A percentile compares a stretch with the other conserved stretches of the same genome.
These are phyloP conservation scores for Fulmarus glacialis DNA, from an alignment of 2,113 vertebrate genomes.

Conservation along the genomic window DNA sequence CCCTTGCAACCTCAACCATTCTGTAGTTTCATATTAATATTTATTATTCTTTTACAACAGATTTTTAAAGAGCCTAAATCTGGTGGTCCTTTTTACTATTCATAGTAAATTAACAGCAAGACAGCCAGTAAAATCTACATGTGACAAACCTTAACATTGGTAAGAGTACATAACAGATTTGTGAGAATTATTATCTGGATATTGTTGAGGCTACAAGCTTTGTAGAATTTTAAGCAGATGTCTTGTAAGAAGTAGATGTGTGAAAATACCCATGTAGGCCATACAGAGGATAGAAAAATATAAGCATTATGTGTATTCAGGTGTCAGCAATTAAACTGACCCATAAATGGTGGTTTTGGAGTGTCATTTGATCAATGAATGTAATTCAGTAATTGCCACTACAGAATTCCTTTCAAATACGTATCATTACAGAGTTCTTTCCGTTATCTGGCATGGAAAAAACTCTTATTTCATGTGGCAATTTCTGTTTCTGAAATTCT, in stretches of 20 bases:
- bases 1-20: not conserved
- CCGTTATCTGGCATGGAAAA: not conserved
- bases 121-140: not conserved
- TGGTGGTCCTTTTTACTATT: not conserved
- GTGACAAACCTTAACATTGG: not conserved
- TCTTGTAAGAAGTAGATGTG: not conserved
- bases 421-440: not conserved
- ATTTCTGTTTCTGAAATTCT: not conserved
- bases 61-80: not conserved
- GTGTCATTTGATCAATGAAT: not conserved
- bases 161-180: not conserved
- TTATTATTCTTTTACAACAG: not conserved
- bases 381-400: not conserved
- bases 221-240: not conserved
- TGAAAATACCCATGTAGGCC: not conserved
- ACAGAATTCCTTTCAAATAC: not conserved
- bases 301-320: not conserved
- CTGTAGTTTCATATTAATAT: not conserved
- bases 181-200: not conserved
- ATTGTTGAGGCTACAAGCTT: not conserved
- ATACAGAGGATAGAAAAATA: not conserved
- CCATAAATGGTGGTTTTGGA: not conserved
- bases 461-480: not conserved
- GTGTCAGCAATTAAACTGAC: not conserved
- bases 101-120: not conserved